A percentile compares a stretch with the other conserved stretches of the same genome.
Evolutionary conservation across 1,140 invertebrate genomes (phyloP).

Genomic region (Zaprionus davidi): DNA sequence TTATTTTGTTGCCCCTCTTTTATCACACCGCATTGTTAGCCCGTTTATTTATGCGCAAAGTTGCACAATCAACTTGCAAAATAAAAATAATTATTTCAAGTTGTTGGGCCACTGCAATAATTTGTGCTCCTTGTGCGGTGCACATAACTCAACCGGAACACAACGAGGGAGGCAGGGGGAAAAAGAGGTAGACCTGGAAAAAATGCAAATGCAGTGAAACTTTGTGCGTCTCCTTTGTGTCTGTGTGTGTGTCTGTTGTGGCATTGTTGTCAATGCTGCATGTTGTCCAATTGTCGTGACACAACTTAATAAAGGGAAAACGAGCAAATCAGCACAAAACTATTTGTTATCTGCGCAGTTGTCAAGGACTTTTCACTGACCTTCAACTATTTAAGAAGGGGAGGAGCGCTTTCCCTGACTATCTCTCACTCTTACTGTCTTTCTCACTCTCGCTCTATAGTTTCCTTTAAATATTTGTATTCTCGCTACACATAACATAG

Average conservation of each 20-base stretch:
- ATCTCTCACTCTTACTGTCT: background rate
- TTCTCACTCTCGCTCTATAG: background rate
- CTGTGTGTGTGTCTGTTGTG: background rate
- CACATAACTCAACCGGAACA: slow-evolving; percentile 27
- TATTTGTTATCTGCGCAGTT: slow-evolving; percentile 13
- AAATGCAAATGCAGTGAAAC: slow-evolving; percentile 36
- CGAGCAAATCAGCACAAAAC: slow-evolving; percentile 8
- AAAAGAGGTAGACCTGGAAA: background rate
- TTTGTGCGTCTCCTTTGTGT: slow-evolving; percentile 21
- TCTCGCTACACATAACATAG: background rate
- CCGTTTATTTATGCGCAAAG: slow-evolving; percentile 56
- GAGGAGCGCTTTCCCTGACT: background rate
- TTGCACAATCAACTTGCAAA: slow-evolving; percentile 55
- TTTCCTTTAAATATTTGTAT: background rate
- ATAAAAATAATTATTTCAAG: slow-evolving; percentile 51
- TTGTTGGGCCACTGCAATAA: slow-evolving; percentile 43
- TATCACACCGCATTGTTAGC: slow-evolving; percentile 54
- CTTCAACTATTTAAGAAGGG: slow-evolving; percentile 9
- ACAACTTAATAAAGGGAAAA: slow-evolving; percentile 41
- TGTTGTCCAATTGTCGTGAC: slow-evolving; percentile 44
- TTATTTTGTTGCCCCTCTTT: slow-evolving; percentile 14
- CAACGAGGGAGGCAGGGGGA: background rate
- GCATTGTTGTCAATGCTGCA: slow-evolving; percentile 22
- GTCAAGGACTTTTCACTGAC: slow-evolving; percentile 17
- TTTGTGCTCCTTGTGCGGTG: slow-evolving; percentile 14